Evolutionary conservation across 2,888 invertebrate species (phyloP).

Genomic region (Mythimna loreyi): DNA sequence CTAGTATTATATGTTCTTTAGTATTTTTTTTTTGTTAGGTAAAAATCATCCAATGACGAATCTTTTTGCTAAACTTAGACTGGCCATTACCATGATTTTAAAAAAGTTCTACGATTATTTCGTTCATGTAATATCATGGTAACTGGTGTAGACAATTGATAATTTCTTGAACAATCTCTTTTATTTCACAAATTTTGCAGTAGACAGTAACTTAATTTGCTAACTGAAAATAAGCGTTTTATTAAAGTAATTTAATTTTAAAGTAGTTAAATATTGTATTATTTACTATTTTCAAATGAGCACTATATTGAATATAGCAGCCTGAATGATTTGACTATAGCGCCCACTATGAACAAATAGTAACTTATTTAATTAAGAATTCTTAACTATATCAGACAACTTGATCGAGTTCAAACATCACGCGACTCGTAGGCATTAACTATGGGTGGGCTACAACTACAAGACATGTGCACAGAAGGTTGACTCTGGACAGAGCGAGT

Average conservation of each 20-base stretch:
- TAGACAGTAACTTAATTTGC: neutral
- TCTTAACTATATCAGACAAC: conserved; percentile 10
- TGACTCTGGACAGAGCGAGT: neutral
- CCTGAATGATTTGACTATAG: neutral
- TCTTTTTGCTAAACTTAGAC: no score
- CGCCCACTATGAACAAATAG: conserved; percentile 4
- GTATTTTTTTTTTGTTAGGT: no score
- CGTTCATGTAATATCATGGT: no score
- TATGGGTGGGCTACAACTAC: neutral
- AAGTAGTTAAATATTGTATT: no score
- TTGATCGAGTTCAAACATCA: conserved; percentile 5
- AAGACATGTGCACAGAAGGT: neutral
- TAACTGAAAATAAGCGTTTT: neutral
- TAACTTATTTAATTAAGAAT: conserved; percentile 20
- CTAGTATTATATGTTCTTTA: neutral
- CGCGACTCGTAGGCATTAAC: neutral
- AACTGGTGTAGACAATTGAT: no score
- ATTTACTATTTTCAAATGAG: neutral
- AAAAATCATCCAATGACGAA: no score
- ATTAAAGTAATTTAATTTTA: neutral
- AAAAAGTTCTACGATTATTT: no score
- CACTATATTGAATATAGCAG: neutral
- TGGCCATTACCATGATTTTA: no score
- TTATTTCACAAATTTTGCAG: no score
- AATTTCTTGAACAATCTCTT: no score